These are phyloP conservation scores for Morinoia aosen DNA, from an alignment of 2,888 invertebrate species.

Conservation along the genomic window DNA sequence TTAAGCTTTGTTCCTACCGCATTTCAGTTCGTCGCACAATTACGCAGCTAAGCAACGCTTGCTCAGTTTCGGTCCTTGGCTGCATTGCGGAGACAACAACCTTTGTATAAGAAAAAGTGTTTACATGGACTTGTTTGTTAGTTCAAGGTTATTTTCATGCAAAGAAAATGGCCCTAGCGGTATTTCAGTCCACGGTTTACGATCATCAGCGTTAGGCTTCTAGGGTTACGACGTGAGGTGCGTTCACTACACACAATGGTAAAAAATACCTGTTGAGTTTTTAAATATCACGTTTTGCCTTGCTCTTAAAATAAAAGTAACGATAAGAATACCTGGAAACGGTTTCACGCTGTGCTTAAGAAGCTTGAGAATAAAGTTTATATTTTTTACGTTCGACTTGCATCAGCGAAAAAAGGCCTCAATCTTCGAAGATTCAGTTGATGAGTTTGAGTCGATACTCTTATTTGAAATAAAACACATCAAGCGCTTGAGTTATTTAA, in stretches of 20 bases:
- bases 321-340: neutral
- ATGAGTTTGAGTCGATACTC: too few relatives aligned
- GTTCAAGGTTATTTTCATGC: neutral
- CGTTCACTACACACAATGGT: neutral
- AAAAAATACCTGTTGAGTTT: neutral
- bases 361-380: neutral
- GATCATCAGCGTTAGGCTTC: neutral
- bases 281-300: neutral
- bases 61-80: neutral
- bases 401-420: too few relatives aligned
- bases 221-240: neutral
- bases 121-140: neutral
- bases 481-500: too few relatives aligned
- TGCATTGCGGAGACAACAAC: neutral
- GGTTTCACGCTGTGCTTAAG: neutral
- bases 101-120: neutral
- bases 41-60: neutral
- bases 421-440: too few relatives aligned
- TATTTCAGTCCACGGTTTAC: conserved; percentile 17
- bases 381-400: too few relatives aligned
- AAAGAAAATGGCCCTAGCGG: neutral
- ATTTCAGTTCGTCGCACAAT: neutral
- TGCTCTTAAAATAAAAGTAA: neutral
- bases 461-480: too few relatives aligned
- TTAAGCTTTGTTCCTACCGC: neutral